Conservation (phyloP, 1,140 invertebrate genomes). For the Oncopeltus fasciatus region DNA sequence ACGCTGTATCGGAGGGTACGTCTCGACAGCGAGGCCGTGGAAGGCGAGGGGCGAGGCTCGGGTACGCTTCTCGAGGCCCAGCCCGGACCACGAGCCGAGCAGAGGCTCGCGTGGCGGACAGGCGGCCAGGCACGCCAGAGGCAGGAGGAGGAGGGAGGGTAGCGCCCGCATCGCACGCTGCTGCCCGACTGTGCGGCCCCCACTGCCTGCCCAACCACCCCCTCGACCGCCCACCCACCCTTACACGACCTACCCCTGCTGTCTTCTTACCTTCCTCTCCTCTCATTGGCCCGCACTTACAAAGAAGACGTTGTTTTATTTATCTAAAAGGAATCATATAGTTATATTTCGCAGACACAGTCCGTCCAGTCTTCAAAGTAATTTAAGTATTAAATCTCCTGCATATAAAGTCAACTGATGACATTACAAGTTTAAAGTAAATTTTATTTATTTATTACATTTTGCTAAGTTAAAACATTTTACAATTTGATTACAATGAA, state of each 20-base stretch:
- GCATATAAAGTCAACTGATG: too few species aligned
- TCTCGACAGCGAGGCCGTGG: constrained; percentile 23
- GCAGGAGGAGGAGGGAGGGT: background rate
- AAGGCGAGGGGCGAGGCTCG: constrained; percentile 19
- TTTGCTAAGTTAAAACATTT: too few species aligned
- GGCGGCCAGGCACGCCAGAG: background rate
- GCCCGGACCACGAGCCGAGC: constrained; percentile 13
- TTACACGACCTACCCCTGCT: background rate
- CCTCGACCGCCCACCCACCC: background rate
- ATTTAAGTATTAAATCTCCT: too few species aligned
- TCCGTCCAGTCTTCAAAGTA: too few species aligned
- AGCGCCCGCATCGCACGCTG: background rate
- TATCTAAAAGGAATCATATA: too few species aligned
- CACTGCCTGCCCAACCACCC: background rate
- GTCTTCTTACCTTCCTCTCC: background rate
- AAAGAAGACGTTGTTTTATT: too few species aligned
- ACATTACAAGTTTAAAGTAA: too few species aligned
- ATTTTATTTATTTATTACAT: too few species aligned
- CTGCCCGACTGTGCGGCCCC: background rate
- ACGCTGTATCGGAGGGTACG: constrained; percentile 14
- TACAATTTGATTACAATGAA: too few species aligned
- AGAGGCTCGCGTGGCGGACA: background rate
- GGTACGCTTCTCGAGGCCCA: constrained; percentile 18
- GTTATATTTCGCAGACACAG: too few species aligned
- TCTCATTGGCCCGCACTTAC: background rate